Evolutionary conservation across 2,888 invertebrate genomes (phyloP).

Genomic region (Euzophera pinguis): DNA sequence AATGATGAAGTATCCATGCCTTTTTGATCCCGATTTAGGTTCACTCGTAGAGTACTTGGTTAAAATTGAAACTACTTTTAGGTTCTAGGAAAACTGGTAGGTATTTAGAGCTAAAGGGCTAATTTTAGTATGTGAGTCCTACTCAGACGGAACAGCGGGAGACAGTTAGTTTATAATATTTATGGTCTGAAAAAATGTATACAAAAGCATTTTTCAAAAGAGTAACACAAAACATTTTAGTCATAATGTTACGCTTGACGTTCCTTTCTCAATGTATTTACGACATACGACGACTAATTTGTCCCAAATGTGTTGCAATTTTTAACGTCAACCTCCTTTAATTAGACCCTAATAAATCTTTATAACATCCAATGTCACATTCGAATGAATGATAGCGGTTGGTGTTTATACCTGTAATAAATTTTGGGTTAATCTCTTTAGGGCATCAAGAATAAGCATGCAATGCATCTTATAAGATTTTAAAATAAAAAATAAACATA

Average conservation of each 20-base stretch:
- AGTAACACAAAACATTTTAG: background rate
- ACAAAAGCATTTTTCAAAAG: background rate
- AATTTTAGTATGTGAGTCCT: too few species aligned
- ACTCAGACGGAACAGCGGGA: too few species aligned
- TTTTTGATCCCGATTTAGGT: too few species aligned
- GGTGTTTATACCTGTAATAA: background rate
- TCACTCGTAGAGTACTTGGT: too few species aligned
- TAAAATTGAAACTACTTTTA: too few species aligned
- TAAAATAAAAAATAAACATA: too few species aligned
- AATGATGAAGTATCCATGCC: too few species aligned
- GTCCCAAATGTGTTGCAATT: slow-evolving; percentile 1
- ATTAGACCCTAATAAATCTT: background rate
- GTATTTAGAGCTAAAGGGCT: too few species aligned
- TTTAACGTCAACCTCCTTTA: background rate
- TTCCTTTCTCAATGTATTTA: too few species aligned
- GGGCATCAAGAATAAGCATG: background rate
- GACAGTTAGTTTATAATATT: too few species aligned
- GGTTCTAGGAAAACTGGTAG: too few species aligned
- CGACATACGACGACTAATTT: background rate
- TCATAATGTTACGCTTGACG: slow-evolving; percentile 2
- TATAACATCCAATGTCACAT: background rate
- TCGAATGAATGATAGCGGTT: background rate
- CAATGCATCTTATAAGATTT: too few species aligned
- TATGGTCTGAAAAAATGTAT: background rate
- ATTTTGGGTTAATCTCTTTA: background rate